These are phyloP conservation scores for Uropsilus gracilis DNA, from an alignment of 2,113 vertebrate genomes.

Conservation along the genomic window DNA sequence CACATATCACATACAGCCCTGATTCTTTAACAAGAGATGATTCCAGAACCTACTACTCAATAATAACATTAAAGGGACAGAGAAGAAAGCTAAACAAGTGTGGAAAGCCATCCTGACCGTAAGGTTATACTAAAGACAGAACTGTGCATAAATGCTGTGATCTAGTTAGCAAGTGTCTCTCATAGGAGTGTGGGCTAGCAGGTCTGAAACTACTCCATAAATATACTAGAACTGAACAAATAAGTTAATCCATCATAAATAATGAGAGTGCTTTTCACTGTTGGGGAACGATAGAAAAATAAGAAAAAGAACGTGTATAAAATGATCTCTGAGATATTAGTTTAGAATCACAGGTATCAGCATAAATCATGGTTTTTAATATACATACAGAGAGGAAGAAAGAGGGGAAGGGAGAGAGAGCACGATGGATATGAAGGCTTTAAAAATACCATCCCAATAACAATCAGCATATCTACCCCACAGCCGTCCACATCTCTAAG, in stretches of 20 bases:
- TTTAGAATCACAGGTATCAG: constrained; percentile 9
- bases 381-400: not conserved
- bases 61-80: not conserved
- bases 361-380: not conserved
- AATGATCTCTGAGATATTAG: not conserved
- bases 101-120: not conserved
- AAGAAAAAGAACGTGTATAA: not conserved
- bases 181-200: not conserved
- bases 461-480: not conserved
- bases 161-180: not conserved
- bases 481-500: not conserved
- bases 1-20: not conserved
- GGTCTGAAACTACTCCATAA: not conserved
- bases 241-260: not conserved
- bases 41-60: too few relatives aligned
- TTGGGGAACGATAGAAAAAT: not conserved
- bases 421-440: not conserved
- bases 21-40: not conserved
- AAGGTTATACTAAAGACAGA: not conserved
- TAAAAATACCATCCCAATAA: not conserved
- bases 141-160: not conserved
- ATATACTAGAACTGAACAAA: not conserved
- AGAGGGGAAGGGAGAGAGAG: not conserved
- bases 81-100: not conserved
- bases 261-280: not conserved